Conservation (phyloP, 2,888 invertebrate genomes). For the Lithophane socia region DNA sequence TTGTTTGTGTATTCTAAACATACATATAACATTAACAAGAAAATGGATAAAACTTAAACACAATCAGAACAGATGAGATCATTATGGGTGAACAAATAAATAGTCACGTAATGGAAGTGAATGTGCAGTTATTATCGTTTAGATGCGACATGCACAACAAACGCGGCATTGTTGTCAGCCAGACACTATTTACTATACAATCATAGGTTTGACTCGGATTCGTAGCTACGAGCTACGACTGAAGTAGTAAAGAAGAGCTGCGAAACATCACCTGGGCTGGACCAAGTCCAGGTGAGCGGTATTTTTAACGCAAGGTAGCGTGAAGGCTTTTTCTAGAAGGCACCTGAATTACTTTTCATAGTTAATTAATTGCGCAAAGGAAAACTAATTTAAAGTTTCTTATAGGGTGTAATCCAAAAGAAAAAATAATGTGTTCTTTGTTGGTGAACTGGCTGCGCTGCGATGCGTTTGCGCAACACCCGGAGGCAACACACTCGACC, state of each 20-base stretch:
- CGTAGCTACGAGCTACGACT: neutral
- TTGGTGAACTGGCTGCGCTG: constrained; percentile 71
- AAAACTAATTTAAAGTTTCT: constrained; percentile 49
- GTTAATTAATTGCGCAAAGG: constrained; percentile 46
- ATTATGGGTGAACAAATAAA: constrained; percentile 42
- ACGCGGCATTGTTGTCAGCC: constrained; percentile 27
- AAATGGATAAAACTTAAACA: constrained; percentile 41
- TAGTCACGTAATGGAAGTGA: constrained; percentile 62
- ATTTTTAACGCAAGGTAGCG: constrained; percentile 1
- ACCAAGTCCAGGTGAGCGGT: constrained; percentile 6
- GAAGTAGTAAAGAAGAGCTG: neutral
- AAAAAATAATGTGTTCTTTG: constrained; percentile 69
- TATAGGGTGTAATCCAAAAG: constrained; percentile 51
- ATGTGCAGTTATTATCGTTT: constrained; percentile 59
- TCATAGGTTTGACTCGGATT: constrained; percentile 2
- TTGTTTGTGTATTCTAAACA: constrained; percentile 12
- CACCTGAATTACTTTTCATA: constrained; percentile 9
- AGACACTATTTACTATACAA: constrained; percentile 3
- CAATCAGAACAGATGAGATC: constrained; percentile 49
- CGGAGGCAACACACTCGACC: constrained; percentile 88
- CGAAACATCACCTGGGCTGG: neutral
- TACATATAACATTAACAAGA: constrained; percentile 12
- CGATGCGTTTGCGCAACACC: constrained; percentile 85
- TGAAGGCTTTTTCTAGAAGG: neutral
- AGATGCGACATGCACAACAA: constrained; percentile 57